These are phyloP conservation scores for Tringa solitaria DNA, from an alignment of 2,113 vertebrate species.

Conservation along the genomic window DNA sequence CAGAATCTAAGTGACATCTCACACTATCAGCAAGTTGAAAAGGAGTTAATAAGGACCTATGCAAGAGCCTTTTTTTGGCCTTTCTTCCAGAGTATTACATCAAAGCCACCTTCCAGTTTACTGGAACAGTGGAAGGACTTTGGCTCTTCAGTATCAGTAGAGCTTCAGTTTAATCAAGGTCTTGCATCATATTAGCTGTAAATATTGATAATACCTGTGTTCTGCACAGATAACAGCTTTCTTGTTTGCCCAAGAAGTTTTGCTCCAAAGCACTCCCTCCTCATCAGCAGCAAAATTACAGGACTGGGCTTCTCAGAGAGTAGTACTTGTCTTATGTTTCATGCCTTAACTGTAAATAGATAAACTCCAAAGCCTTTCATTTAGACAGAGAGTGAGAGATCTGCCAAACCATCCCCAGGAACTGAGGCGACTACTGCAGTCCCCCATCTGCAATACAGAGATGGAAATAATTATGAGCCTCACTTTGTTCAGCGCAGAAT, in stretches of 20 bases:
- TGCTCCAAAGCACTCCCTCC: not conserved
- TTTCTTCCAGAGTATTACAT: not conserved
- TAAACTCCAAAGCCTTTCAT: not conserved
- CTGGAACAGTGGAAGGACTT: not conserved
- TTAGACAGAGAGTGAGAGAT: not conserved
- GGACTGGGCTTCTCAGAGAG: not conserved
- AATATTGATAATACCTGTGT: fast-evolving
- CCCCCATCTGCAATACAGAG: not conserved
- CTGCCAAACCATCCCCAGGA: not conserved
- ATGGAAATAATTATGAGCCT: not conserved
- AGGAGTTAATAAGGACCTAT: not conserved
- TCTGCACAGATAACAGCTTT: not conserved
- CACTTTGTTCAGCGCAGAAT: not conserved
- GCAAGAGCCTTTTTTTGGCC: not conserved
- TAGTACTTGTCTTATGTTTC: not conserved
- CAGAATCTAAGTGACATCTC: not conserved
- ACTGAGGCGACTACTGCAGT: not conserved
- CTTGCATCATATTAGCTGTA: not conserved
- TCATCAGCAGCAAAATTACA: not conserved
- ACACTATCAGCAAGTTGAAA: not conserved
- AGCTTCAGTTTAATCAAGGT: not conserved
- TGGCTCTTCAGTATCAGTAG: not conserved
- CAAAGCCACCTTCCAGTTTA: not conserved
- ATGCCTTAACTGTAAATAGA: not conserved
- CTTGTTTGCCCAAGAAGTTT: not conserved